Conservation (phyloP, 2,888 invertebrate genomes). For the Mythimna impura region DNA sequence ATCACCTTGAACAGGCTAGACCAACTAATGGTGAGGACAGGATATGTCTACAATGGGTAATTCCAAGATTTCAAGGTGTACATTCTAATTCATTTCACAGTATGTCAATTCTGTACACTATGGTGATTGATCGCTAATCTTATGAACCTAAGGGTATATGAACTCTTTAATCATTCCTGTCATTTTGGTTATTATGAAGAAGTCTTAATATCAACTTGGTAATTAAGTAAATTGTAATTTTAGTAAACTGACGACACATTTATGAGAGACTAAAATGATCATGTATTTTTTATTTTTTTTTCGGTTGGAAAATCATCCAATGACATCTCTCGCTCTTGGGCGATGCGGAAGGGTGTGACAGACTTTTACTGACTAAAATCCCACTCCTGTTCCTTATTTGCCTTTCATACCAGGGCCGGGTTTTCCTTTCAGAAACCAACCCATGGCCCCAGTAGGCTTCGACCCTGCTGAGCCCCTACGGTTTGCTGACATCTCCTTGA, state of each 20-base stretch:
- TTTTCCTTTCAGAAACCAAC: too few species aligned
- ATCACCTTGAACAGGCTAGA: slow-evolving; percentile 27
- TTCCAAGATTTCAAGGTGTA: slow-evolving; percentile 39
- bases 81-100: slow-evolving; percentile 42
- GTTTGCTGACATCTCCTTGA: too few species aligned
- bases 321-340: too few species aligned
- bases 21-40: slow-evolving; percentile 35
- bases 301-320: too few species aligned
- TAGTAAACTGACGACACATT: neutral
- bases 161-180: slow-evolving; percentile 26
- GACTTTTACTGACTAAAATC: too few species aligned
- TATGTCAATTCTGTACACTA: neutral
- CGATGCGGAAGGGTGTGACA: too few species aligned
- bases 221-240: slow-evolving; percentile 17
- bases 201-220: neutral
- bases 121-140: slow-evolving; percentile 30
- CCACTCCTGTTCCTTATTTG: too few species aligned
- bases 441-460: too few species aligned
- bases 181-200: neutral
- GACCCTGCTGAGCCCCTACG: too few species aligned
- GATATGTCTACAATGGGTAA: slow-evolving; percentile 38
- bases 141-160: neutral
- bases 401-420: too few species aligned
- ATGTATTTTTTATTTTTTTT: too few species aligned
- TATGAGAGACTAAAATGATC: neutral